Evolutionary conservation across 1,140 invertebrate species (phyloP).

Genomic region (Rhagoletis zephyria): DNA sequence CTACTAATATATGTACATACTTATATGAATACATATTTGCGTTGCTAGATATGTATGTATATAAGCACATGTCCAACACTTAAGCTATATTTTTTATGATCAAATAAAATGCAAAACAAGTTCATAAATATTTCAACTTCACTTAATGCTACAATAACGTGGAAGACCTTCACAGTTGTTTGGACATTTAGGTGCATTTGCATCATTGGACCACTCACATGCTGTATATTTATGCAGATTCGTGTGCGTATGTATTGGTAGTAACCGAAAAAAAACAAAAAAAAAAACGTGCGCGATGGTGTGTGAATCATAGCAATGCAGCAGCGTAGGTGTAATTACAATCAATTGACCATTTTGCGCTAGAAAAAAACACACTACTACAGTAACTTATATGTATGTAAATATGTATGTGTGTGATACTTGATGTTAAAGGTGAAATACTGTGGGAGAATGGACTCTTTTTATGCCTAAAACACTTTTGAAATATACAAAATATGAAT

Average conservation of each 20-base stretch:
- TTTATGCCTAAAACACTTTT: no score
- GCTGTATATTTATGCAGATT: not conserved
- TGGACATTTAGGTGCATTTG: constrained; percentile 51
- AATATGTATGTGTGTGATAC: no score
- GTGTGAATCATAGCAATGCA: constrained; percentile 29
- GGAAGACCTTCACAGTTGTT: constrained; percentile 49
- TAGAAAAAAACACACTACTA: not conserved
- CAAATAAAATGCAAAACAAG: constrained; percentile 20
- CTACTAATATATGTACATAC: not conserved
- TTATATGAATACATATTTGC: not conserved
- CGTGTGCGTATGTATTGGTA: not conserved
- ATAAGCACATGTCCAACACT: no score
- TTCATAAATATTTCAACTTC: constrained; percentile 25
- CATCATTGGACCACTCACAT: constrained; percentile 43
- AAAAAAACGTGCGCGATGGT: not conserved
- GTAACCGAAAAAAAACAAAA: no score
- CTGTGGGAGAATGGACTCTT: no score
- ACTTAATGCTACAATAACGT: not conserved
- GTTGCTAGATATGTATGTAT: not conserved
- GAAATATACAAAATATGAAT: not conserved
- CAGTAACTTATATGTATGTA: not conserved
- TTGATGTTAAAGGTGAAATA: not conserved
- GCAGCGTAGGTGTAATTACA: not conserved
- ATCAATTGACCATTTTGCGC: constrained; percentile 13
- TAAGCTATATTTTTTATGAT: not conserved